These are phyloP conservation scores for Desoria tigrina DNA, from an alignment of 2,888 invertebrate species.

Conservation along the genomic window DNA sequence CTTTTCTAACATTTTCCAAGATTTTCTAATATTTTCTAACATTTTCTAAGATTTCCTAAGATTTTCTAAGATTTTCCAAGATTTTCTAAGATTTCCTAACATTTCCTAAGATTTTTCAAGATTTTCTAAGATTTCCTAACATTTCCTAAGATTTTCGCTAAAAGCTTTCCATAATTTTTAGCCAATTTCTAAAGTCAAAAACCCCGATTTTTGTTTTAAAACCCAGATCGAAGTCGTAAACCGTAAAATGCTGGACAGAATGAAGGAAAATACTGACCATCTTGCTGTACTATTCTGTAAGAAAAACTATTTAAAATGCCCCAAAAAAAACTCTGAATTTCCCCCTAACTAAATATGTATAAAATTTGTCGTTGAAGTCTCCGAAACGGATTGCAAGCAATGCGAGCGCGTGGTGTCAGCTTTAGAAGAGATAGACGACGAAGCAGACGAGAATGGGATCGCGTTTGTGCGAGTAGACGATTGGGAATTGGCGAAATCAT, in stretches of 20 bases:
- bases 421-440: constrained; percentile 91
- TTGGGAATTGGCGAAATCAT: constrained; percentile 79
- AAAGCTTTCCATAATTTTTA: too few species aligned
- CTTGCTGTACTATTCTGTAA: constrained; percentile 82
- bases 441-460: constrained; percentile 67
- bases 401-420: constrained; percentile 83
- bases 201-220: too few species aligned
- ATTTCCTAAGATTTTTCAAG: too few species aligned
- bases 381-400: constrained; percentile 86
- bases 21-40: too few species aligned
- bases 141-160: too few species aligned
- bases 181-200: too few species aligned
- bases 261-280: constrained; percentile 83
- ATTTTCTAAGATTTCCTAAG: too few species aligned
- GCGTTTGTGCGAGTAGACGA: constrained; percentile 92
- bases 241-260: constrained; percentile 88
- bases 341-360: too few species aligned
- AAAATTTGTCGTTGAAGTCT: constrained; percentile 68
- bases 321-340: constrained; percentile 10
- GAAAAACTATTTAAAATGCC: background rate
- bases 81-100: too few species aligned
- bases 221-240: constrained; percentile 84
- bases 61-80: too few species aligned
- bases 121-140: too few species aligned
- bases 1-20: too few species aligned